Percentiles rank a stretch among this genome's conserved stretches.
phyloP scores from a whole-genome alignment of 2,113 vertebrate genomes.

The Zootoca vivipara region DNA sequence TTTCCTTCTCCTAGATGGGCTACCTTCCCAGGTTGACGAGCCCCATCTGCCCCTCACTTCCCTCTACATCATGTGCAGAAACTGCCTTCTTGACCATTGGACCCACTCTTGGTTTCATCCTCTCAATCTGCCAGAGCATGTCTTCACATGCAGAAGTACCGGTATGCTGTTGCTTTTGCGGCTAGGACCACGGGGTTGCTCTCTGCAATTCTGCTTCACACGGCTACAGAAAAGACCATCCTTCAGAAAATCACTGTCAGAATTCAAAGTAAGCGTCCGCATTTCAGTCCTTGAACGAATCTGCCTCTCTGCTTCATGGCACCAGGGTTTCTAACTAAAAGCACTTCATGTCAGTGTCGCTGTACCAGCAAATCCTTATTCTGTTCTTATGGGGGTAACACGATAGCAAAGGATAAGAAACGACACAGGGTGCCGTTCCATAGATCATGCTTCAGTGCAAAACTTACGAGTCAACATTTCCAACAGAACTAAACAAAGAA shows the following conservation, averaged over 20 bases:
- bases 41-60: too few relatives aligned
- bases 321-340: too few relatives aligned
- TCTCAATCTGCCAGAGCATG: too few relatives aligned
- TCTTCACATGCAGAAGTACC: too few relatives aligned
- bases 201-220: neutral
- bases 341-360: neutral
- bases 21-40: too few relatives aligned
- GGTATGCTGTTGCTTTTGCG: too few relatives aligned
- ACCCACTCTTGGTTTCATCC: too few relatives aligned
- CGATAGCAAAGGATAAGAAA: neutral
- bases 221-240: too few relatives aligned
- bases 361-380: neutral
- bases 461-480: neutral
- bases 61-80: too few relatives aligned
- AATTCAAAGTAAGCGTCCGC: neutral
- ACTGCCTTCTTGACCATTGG: too few relatives aligned
- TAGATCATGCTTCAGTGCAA: neutral
- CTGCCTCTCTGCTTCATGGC: neutral
- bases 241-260: neutral
- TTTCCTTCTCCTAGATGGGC: too few relatives aligned
- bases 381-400: neutral
- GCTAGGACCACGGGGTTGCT: neutral
- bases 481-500: too few relatives aligned
- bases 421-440: neutral
- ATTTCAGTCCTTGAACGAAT: neutral